Conservation (phyloP, 1,140 invertebrate genomes). For the Scaptomyza graminum region DNA sequence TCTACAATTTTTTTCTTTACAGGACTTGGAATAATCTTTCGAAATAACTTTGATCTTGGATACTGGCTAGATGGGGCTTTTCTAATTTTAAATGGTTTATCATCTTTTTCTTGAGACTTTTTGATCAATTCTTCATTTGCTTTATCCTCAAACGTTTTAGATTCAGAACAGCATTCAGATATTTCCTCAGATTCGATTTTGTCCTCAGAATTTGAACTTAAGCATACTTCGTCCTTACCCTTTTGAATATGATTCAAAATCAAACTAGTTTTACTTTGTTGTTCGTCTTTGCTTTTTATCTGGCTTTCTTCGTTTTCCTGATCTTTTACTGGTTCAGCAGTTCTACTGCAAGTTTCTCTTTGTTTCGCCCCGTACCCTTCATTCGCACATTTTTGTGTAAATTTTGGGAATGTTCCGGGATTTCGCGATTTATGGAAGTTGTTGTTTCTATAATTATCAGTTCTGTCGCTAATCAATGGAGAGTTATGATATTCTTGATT, state of each 20-base stretch:
- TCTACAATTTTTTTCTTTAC: not conserved
- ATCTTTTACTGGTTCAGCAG: not conserved
- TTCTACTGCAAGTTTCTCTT: not conserved
- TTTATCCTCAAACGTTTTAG: not conserved
- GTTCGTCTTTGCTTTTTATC: not conserved
- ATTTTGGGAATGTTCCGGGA: not conserved
- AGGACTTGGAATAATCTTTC: not conserved
- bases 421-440: not conserved
- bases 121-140: not conserved
- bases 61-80: not conserved
- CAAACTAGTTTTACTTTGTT: not conserved
- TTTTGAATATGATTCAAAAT: not conserved
- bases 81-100: not conserved
- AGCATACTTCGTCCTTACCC: not conserved
- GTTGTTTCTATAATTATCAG: slow-evolving; percentile 18
- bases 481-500: not conserved
- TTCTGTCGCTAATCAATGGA: slow-evolving; percentile 4
- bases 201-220: too few species aligned
- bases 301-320: not conserved
- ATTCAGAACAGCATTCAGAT: not conserved
- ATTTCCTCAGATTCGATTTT: not conserved
- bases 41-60: not conserved
- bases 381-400: not conserved
- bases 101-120: not conserved
- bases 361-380: not conserved